phyloP scores from a whole-genome alignment of 2,113 vertebrate genomes.

The Sapajus apella region DNA sequence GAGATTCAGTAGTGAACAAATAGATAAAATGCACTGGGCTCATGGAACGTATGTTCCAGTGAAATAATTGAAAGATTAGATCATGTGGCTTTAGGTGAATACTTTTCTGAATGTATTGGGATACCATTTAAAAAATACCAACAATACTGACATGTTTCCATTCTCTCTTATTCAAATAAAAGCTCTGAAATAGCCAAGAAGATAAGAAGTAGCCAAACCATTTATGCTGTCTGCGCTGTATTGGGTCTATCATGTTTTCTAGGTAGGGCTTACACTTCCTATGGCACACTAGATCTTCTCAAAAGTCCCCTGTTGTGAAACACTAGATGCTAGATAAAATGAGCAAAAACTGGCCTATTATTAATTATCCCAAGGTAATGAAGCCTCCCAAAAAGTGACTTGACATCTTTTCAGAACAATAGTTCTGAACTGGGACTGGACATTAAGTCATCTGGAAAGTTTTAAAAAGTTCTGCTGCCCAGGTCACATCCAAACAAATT shows the following conservation, averaged over 20 bases:
- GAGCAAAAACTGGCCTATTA: neutral
- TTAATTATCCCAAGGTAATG: neutral
- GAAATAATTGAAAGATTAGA: neutral
- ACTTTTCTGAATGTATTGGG: neutral
- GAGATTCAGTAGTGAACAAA: neutral
- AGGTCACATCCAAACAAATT: neutral
- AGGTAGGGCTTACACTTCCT: neutral
- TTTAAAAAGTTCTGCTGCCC: neutral
- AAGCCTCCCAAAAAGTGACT: neutral
- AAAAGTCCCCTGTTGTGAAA: neutral
- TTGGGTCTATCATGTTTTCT: rapidly evolving
- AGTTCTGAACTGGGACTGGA: neutral
- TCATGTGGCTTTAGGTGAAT: neutral
- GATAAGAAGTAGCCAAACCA: neutral
- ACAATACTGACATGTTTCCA: neutral
- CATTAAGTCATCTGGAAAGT: neutral
- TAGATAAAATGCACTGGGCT: neutral
- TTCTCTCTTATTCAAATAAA: neutral
- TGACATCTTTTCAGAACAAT: neutral
- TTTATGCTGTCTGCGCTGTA: neutral
- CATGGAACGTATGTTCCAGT: neutral
- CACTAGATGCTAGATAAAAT: neutral
- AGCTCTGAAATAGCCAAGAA: neutral
- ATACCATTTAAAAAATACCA: neutral
- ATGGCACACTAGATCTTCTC: neutral